phyloP scores from a whole-genome alignment of 2,113 vertebrate genomes.

The Mirza zaza region DNA sequence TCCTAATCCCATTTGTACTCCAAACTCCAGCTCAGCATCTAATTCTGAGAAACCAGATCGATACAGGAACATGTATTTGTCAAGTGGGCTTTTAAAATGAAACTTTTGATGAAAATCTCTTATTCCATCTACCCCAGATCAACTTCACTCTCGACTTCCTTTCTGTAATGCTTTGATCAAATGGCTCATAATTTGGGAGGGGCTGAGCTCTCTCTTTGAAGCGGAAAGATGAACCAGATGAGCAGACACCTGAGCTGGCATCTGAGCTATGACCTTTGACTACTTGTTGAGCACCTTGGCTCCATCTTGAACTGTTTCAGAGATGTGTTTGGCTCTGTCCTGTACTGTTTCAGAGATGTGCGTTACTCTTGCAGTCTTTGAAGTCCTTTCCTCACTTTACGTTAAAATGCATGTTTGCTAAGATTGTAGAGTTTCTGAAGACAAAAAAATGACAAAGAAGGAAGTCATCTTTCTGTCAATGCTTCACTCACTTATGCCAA shows the following conservation, averaged over 20 bases:
- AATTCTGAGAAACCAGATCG: background rate
- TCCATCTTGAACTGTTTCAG: no score
- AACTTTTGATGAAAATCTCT: background rate
- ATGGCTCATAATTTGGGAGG: background rate
- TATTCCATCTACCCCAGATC: background rate
- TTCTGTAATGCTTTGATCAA: background rate
- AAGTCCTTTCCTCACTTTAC: background rate
- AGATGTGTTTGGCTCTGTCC: fast-evolving
- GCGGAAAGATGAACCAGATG: no score
- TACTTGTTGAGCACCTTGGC: background rate
- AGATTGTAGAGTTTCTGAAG: background rate
- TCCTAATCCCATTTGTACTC: background rate
- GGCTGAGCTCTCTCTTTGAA: background rate
- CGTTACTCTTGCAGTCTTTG: background rate
- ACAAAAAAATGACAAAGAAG: background rate
- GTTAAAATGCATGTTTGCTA: background rate
- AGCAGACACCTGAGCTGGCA: background rate
- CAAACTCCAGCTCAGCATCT: background rate
- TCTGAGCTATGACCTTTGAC: background rate
- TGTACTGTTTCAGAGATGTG: no score
- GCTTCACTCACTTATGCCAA: background rate
- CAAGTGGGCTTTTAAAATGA: background rate
- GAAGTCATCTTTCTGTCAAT: background rate
- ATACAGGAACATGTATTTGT: background rate
- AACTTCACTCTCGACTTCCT: background rate